Evolutionary conservation across 2,113 vertebrate genomes (phyloP), one percentile per base, ranked within the genome.

Genomic region (Chinchilla lanigera): DNA sequence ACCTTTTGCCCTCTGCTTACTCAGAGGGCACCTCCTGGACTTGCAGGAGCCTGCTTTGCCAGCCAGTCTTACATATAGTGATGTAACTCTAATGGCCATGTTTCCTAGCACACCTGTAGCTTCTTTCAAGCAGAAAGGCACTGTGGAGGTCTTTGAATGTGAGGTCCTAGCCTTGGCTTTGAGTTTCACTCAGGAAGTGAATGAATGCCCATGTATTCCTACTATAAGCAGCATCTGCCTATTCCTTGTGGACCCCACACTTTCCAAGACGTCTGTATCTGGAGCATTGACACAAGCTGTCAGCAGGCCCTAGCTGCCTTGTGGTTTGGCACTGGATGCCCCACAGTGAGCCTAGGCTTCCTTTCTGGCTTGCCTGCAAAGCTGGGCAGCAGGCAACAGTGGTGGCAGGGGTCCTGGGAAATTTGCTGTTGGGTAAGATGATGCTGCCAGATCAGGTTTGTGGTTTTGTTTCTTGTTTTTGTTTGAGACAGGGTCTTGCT

Each of bases 271-370:
- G 69, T 93, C 16, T 63, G 90, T 86, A 87, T 69, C 91, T 44
- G 80, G 73, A 61, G 10, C 94, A 41, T 83, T 81, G 92, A 77
- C 50, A 5, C 12, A 50, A 90, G 14, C 67, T 93, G 61, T 95
- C 73, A 92, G 28, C 77, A 69, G 86, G 77, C 52, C 82, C 28
- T 33, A 22, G 5, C 88, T 67, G 41, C 60, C 61, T 67, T 73
- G 75, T 86, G 61, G 95, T n/a, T 94, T 96, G 96, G 77, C 50
- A 80, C 26, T 38, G 56, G 86, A 82, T 75, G 54, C 60, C 38
- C 63, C 13, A 69, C 22, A 63, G 58, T 0, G 4, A 77, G 60
- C 60, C 24, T 65, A 19, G 22, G 22, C 33, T 83, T 71, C 78
- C 47, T 92, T 80, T 35, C 5, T 3, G 58, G 38, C 86, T 58